These are phyloP conservation scores for Cepphus grylle DNA, from an alignment of 2,113 vertebrate species.

Conservation along the genomic window DNA sequence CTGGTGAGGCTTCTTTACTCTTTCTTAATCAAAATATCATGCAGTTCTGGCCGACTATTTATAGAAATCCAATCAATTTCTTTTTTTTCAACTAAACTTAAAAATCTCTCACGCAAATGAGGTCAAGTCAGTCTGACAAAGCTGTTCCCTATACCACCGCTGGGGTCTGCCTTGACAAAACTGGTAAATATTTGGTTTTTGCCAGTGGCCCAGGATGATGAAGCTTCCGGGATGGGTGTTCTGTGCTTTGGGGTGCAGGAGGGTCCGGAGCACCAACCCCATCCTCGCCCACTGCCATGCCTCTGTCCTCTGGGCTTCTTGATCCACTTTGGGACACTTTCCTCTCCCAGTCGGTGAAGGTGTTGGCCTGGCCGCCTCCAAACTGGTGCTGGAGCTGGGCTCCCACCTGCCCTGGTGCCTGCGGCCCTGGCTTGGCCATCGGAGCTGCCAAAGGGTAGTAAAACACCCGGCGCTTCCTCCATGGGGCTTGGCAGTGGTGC, in stretches of 20 bases:
- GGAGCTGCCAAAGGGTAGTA: background rate
- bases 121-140: background rate
- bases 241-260: background rate
- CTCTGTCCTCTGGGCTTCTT: background rate
- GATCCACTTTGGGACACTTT: background rate
- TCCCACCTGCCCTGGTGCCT: background rate
- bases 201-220: background rate
- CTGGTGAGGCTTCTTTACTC: background rate
- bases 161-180: background rate
- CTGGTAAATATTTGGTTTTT: background rate
- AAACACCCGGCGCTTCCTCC: fast-evolving
- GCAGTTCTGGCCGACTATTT: background rate
- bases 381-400: background rate
- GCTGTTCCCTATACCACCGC: background rate
- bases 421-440: background rate
- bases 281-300: background rate
- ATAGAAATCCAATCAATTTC: background rate
- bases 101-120: background rate
- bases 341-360: background rate
- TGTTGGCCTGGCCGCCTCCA: background rate
- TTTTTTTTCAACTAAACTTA: background rate
- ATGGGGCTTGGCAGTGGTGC: fast-evolving
- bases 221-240: background rate
- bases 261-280: background rate
- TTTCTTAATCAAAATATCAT: background rate